A percentile compares a stretch with the other conserved stretches of the same genome.
Evolutionary conservation across 2,113 vertebrate genomes (phyloP).

Genomic region (Megaleporinus macrocephalus): DNA sequence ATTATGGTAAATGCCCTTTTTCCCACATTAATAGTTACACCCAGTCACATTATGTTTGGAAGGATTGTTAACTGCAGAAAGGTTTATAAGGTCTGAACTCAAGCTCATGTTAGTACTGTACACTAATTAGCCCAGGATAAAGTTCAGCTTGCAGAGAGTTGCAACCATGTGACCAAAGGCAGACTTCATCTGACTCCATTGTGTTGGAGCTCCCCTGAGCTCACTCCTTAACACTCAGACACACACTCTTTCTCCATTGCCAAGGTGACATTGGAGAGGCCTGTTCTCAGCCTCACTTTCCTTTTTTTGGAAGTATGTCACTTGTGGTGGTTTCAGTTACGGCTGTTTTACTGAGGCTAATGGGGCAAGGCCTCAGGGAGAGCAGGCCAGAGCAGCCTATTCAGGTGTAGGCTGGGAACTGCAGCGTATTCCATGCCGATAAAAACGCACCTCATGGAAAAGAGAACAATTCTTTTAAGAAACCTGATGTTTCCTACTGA

Average conservation of each 20-base stretch:
- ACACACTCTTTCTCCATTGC: neutral
- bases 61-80: neutral
- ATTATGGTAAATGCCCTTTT: no score
- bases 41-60: neutral
- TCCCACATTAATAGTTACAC: no score
- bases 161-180: constrained; percentile 23
- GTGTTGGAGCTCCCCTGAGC: constrained; percentile 31
- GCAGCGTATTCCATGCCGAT: neutral
- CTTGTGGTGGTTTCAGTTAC: constrained; percentile 1
- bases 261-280: constrained; percentile 38
- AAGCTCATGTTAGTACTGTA: constrained; percentile 7
- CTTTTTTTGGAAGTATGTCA: constrained; percentile 15
- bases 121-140: constrained; percentile 23
- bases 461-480: neutral
- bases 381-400: neutral
- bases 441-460: neutral
- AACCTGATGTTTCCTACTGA: neutral
- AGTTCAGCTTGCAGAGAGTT: neutral
- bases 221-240: neutral
- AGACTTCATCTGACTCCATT: constrained; percentile 17
- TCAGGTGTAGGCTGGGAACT: neutral
- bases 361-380: neutral
- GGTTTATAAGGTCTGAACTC: neutral
- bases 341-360: neutral
- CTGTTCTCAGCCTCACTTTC: constrained; percentile 10